Conservation (phyloP, 2,797 vertebrate genomes). For the Capromys pilorides region DNA sequence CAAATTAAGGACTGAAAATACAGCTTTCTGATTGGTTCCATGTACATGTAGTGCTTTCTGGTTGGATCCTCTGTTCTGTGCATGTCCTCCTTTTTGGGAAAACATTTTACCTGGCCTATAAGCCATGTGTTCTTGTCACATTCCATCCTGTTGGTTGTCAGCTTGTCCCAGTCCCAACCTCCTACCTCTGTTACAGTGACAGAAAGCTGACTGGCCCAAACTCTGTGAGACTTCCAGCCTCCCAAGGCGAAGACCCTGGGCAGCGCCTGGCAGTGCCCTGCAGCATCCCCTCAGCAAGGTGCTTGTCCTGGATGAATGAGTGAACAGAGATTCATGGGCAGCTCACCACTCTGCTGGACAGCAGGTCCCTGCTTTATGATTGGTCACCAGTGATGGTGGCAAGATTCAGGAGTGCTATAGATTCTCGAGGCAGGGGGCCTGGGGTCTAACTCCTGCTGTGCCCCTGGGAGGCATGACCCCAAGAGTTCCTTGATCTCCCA, state of each 20-base stretch:
- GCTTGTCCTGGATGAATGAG: not conserved
- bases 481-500: not conserved
- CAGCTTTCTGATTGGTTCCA: not conserved
- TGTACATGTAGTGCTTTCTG: not conserved
- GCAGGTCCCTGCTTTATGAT: accelerated
- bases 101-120: not conserved
- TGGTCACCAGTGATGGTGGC: accelerated
- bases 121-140: not conserved
- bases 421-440: not conserved
- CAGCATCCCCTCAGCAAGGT: not conserved
- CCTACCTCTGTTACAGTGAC: no score
- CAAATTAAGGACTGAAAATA: not conserved
- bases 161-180: not conserved
- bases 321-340: no score
- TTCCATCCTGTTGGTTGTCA: not conserved
- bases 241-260: not conserved
- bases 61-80: not conserved
- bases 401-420: not conserved
- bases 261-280: not conserved
- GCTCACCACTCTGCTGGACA: not conserved
- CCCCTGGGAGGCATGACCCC: not conserved
- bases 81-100: not conserved
- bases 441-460: not conserved
- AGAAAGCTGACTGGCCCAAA: not conserved
- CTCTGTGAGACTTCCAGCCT: not conserved